Conservation (phyloP, 2,113 vertebrate species). For the Neopipo cinnamomea region DNA sequence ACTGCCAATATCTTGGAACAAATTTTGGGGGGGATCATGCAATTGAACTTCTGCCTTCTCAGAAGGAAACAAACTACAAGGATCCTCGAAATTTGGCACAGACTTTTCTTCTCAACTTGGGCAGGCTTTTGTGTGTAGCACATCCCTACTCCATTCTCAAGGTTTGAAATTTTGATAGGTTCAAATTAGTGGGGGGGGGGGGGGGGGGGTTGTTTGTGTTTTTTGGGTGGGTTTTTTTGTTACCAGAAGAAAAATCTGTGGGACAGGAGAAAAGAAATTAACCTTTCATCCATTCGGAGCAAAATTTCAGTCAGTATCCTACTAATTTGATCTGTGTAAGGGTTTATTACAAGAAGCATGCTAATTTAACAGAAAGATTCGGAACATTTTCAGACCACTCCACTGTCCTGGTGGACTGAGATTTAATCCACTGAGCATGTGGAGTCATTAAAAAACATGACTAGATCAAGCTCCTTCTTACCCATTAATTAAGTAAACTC, state of each 20-base stretch:
- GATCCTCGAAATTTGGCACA: neutral
- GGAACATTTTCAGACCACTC: neutral
- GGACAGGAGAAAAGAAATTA: neutral
- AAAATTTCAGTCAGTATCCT: neutral
- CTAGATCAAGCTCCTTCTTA: neutral
- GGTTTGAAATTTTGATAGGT: neutral
- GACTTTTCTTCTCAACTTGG: neutral
- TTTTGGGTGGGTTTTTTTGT: neutral
- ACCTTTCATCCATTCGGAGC: neutral
- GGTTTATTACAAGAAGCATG: neutral
- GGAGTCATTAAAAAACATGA: neutral
- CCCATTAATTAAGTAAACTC: neutral
- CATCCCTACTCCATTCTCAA: neutral
- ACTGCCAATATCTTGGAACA: neutral
- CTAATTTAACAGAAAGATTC: neutral
- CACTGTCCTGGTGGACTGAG: neutral
- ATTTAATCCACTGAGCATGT: neutral
- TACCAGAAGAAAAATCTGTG: neutral
- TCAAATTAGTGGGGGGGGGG: neutral
- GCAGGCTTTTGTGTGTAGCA: neutral
- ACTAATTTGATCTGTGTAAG: neutral
- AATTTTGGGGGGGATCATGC: neutral
- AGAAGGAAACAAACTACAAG: neutral
- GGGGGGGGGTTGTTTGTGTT: too few relatives aligned
- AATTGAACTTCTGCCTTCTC: neutral